Conservation (phyloP, 2,888 invertebrate species). For the Adela reaumurella region DNA sequence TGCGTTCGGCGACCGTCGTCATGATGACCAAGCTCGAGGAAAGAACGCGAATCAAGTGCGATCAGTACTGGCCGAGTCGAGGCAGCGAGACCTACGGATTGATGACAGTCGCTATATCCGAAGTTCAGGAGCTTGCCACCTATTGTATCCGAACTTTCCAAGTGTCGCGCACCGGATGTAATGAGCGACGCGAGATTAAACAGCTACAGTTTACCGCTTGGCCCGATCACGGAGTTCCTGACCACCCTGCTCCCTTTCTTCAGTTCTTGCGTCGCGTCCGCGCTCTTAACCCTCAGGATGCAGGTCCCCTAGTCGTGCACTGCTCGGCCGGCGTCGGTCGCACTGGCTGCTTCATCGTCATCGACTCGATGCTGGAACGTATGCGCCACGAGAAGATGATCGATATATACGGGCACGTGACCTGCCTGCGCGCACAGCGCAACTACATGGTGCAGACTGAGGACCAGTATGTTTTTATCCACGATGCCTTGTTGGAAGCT, state of each 20-base stretch:
- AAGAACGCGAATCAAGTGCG: constrained; percentile 92
- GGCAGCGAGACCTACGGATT: constrained; percentile 94
- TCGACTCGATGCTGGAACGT: constrained; percentile 97
- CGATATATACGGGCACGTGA: constrained; percentile 98
- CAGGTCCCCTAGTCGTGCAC: constrained; percentile 93
- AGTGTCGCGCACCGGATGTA: constrained; percentile 72
- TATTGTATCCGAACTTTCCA: constrained; percentile 98
- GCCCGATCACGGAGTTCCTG: constrained; percentile 99
- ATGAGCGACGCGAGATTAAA: constrained; percentile 90
- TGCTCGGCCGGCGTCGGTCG: constrained; percentile 91
- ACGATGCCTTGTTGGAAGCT: constrained; percentile 95
- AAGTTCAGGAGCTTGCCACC: constrained; percentile 94
- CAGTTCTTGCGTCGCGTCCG: constrained; percentile 94
- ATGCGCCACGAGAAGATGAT: constrained; percentile 97
- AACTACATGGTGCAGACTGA: constrained; percentile 99
- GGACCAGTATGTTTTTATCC: constrained; percentile 99
- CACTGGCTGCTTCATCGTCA: constrained; percentile 97
- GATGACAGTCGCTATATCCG: constrained; percentile 91
- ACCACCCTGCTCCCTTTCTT: constrained; percentile 97
- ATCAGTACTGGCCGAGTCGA: constrained; percentile 96
- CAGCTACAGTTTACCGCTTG: constrained; percentile 99
- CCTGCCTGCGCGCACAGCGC: constrained; percentile 93
- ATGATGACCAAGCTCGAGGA: constrained; percentile 99
- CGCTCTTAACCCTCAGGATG: constrained; percentile 84
- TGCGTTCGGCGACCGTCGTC: constrained; percentile 89